These are phyloP conservation scores for Gambusia affinis DNA, from an alignment of 2,113 vertebrate species.

Conservation along the genomic window DNA sequence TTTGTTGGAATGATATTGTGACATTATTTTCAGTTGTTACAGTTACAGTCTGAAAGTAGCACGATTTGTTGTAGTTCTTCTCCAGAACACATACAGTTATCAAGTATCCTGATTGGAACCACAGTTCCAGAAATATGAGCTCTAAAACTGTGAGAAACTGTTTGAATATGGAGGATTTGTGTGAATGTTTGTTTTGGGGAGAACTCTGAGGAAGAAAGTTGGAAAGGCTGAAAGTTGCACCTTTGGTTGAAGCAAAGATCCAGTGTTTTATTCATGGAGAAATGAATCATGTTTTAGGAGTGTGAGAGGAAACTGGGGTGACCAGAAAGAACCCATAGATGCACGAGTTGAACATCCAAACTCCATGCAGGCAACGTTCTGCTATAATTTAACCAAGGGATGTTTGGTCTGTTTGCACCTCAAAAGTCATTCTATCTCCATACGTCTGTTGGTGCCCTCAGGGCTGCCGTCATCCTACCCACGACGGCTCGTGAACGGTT, in stretches of 20 bases:
- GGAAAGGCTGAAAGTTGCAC: no score
- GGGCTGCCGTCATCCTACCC: constrained; percentile 33
- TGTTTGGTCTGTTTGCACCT: constrained; percentile 44
- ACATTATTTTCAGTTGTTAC: no score
- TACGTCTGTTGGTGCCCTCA: constrained; percentile 41
- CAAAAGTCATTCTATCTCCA: constrained; percentile 32
- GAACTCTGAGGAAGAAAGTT: no score
- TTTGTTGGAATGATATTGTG: no score
- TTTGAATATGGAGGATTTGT: no score
- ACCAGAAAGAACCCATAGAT: background rate
- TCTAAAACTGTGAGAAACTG: background rate
- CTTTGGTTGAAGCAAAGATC: no score
- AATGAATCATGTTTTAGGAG: background rate
- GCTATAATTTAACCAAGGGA: constrained; percentile 32
- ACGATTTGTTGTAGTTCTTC: background rate
- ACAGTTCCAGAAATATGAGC: background rate
- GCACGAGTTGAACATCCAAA: no score
- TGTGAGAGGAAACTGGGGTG: background rate
- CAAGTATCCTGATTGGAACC: background rate
- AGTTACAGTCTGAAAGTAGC: no score
- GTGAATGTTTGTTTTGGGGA: no score
- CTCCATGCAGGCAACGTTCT: background rate
- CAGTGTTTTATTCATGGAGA: background rate
- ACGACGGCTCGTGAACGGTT: constrained; percentile 49
- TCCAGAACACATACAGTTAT: background rate